Evolutionary conservation across 2,113 vertebrate genomes (phyloP), one percentile per base, ranked within the genome.

Genomic region (Marmota monax): DNA sequence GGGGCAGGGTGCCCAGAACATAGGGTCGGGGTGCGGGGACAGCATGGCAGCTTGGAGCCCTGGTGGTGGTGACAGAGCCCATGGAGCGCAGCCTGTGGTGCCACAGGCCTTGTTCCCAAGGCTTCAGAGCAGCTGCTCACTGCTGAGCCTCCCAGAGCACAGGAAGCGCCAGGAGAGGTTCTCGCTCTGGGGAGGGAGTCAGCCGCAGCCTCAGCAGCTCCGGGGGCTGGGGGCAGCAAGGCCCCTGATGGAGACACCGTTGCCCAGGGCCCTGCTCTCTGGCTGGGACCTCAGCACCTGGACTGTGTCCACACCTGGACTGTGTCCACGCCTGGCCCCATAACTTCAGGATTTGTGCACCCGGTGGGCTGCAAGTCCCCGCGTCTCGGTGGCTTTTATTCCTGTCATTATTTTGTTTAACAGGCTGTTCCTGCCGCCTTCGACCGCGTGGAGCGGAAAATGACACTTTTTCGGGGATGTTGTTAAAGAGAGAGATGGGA

Each of bases 201-300:
- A 39, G 76, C 3, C 5, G 4, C 2, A 3, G 37, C 2, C 3
- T 4, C 56, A 22, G 80, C 13, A 2, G 27, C 27, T 16, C 90
- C 23, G 1, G 5, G 32, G 25, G 1, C 8, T 4, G 22, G 7
- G 61, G 61, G 20, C 20, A 22, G 22, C 18, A 17, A 58, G 56
- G 20, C n/a, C 18, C 67, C 45, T 8, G 4, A 11, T 4, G 5
- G 58, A 61, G 58, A 7, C 20, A 1, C 20, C 2, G 22, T 4
- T n/a, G 10, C n/a, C 20, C 51, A 0, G 1, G 72, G 6, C n/a
- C 74, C 12, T 17, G 10, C 77, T 11, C 2, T 58, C 17, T 0
- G 2, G 69, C 77, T n/a, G 1, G 14, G 4, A 58, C 70, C 51
- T 84, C 72, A 27, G 25, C 12, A 2, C 83, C 63, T 0, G 70